Percentiles rank a stretch among this genome's conserved stretches.
phyloP scores from a whole-genome alignment of 2,888 invertebrate species.

The Conomelus anceps region DNA sequence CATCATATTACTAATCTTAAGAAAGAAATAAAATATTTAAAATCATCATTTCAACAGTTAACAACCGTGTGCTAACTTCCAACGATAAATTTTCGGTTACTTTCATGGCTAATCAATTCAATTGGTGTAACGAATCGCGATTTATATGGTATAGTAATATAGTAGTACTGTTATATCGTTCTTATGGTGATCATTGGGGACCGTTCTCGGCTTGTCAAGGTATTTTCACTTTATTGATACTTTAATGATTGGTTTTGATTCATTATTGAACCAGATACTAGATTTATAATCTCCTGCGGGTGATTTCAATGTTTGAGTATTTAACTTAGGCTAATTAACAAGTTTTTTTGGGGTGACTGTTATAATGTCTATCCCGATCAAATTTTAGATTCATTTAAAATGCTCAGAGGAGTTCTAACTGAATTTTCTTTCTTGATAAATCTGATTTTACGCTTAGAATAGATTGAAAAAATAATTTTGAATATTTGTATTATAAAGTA shows the following conservation, averaged over 20 bases:
- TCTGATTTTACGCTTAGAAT: too few species aligned
- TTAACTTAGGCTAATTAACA: too few species aligned
- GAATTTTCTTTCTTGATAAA: too few species aligned
- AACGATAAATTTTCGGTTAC: background rate
- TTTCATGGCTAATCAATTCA: background rate
- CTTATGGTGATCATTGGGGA: background rate
- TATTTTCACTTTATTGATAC: background rate
- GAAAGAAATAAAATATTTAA: background rate
- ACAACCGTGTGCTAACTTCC: background rate
- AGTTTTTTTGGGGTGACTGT: too few species aligned
- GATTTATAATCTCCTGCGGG: too few species aligned
- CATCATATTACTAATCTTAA: background rate
- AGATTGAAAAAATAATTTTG: too few species aligned
- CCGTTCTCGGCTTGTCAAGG: background rate
- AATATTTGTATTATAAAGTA: too few species aligned
- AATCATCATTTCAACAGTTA: background rate
- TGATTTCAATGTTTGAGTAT: too few species aligned
- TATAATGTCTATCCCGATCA: too few species aligned
- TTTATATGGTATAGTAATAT: background rate
- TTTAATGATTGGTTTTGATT: background rate
- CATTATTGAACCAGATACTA: background rate
- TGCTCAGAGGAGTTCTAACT: too few species aligned
- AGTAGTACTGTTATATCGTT: background rate
- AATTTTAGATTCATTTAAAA: too few species aligned
- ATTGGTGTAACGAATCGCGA: background rate